phyloP scores from a whole-genome alignment of 2,113 vertebrate species.

The Alligator mississippiensis region DNA sequence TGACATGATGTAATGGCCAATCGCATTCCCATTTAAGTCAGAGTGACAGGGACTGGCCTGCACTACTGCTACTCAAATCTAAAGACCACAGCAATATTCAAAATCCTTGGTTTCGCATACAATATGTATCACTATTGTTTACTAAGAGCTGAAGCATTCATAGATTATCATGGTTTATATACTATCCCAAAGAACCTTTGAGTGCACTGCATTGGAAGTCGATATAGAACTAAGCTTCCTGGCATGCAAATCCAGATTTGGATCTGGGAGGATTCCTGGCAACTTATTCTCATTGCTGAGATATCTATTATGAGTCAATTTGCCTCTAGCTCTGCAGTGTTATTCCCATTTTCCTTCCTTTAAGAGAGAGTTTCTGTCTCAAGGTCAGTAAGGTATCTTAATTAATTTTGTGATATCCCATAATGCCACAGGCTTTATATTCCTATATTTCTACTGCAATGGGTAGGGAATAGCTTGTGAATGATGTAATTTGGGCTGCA shows the following conservation, averaged over 20 bases:
- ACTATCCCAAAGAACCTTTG: background rate
- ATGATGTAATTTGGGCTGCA: background rate
- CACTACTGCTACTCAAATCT: background rate
- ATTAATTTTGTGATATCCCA: background rate
- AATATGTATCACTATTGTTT: background rate
- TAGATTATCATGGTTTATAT: background rate
- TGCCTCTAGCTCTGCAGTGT: background rate
- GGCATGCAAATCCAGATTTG: background rate
- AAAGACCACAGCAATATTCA: background rate
- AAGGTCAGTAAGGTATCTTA: background rate
- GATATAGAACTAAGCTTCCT: background rate
- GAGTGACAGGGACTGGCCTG: background rate
- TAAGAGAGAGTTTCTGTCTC: background rate
- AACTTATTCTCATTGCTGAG: too few relatives aligned
- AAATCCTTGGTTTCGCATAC: background rate
- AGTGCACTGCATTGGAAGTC: background rate
- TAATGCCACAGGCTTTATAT: fast-evolving
- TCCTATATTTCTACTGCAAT: background rate
- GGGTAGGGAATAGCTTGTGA: background rate
- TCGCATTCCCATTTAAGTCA: background rate
- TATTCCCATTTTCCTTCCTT: background rate
- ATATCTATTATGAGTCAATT: background rate
- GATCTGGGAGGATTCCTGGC: background rate
- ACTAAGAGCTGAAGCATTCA: background rate
- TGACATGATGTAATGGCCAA: background rate